These are phyloP conservation scores for Vanessa atalanta DNA, from an alignment of 1,140 invertebrate species.

Conservation along the genomic window DNA sequence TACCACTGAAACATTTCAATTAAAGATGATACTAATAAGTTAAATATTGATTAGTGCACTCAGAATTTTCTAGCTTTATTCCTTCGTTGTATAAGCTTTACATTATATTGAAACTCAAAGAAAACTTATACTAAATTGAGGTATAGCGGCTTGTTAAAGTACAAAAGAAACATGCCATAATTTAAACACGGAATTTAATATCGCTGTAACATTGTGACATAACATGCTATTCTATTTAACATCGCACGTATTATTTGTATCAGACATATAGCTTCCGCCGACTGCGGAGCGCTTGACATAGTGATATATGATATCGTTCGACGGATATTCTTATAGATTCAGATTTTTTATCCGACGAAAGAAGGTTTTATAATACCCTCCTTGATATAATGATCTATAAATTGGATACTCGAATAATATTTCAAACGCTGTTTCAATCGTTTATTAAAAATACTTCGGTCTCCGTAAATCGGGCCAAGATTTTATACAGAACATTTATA, in stretches of 20 bases:
- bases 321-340: conserved; percentile 16
- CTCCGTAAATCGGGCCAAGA: not conserved
- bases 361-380: not conserved
- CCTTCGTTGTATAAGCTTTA: not conserved
- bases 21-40: no score
- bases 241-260: conserved; percentile 54
- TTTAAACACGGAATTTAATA: conserved; percentile 45
- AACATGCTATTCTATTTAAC: conserved; percentile 37
- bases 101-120: not conserved
- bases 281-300: conserved; percentile 46
- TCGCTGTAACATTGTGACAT: conserved; percentile 31
- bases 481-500: not conserved
- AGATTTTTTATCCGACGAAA: conserved; percentile 7
- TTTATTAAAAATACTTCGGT: not conserved
- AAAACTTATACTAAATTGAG: conserved; percentile 9
- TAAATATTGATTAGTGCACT: no score
- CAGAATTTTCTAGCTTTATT: no score
- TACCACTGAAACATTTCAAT: no score
- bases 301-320: conserved; percentile 58
- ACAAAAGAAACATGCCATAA: conserved; percentile 40
- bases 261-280: conserved; percentile 58
- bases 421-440: not conserved
- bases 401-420: not conserved
- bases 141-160: conserved; percentile 12
- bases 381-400: conserved; percentile 8